A percentile compares a stretch with the other conserved stretches of the same genome.
Conservation (phyloP, 2,113 vertebrate genomes). For the Isichthys henryi region DNA sequence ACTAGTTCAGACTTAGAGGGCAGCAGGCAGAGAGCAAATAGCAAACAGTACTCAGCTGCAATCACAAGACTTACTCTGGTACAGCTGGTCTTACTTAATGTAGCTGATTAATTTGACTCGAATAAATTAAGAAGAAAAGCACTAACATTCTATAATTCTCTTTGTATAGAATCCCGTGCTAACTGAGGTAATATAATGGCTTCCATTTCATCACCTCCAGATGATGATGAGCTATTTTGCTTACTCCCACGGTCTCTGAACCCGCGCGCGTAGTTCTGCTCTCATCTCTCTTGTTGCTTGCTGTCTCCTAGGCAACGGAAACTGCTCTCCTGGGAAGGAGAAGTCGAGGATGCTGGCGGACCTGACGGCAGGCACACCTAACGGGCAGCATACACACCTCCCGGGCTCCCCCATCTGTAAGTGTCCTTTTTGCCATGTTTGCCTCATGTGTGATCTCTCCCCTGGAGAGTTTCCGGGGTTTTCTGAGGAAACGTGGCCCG, state of each 20-base stretch:
- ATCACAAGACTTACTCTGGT: neutral
- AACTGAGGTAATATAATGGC: neutral
- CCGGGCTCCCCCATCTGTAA: slow-evolving; percentile 86
- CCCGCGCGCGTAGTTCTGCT: neutral
- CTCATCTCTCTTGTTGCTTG: slow-evolving; percentile 40
- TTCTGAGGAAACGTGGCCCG: neutral
- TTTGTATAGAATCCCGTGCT: neutral
- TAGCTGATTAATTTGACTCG: neutral
- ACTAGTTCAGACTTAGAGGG: neutral
- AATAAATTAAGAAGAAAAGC: neutral
- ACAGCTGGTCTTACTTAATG: neutral
- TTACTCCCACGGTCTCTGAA: neutral
- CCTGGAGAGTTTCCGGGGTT: neutral
- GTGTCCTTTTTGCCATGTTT: slow-evolving; percentile 44
- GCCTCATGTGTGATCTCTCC: neutral
- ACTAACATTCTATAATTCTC: neutral
- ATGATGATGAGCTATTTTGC: neutral
- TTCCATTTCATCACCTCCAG: neutral
- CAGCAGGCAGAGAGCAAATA: neutral
- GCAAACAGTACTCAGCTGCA: neutral
- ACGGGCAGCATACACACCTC: slow-evolving; percentile 75
- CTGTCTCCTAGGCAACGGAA: slow-evolving; percentile 85
- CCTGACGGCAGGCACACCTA: slow-evolving; percentile 82
- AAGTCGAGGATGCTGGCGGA: slow-evolving; percentile 80
- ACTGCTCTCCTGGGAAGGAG: slow-evolving; percentile 87